Evolutionary conservation across 1,140 invertebrate genomes (phyloP), one percentile per base, ranked within the genome.

Genomic region (Pseudobourletiella spinata): DNA sequence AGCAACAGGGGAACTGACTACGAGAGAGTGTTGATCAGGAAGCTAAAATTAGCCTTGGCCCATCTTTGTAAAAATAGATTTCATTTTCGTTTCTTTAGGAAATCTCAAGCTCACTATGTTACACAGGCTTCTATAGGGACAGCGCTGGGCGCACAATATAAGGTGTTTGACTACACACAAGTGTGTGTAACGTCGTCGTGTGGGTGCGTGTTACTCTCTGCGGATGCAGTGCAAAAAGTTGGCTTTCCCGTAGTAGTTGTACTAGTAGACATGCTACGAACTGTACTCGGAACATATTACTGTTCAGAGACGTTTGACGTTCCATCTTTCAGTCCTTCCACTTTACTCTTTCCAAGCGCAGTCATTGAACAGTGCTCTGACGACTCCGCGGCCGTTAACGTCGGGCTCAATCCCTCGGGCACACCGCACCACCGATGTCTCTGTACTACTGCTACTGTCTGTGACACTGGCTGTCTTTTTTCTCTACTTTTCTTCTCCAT

Each of bases 41-140:
- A 58, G 55, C 64, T 66, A 66, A 66, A 57, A 61, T 61, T 66
- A 66, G 56, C 42, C 43, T 65, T 66, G 64, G 64, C 64, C 64
- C 64, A 63, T 66, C 64, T 66, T 59, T 59, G 56, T 66, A 66
- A 66, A 66, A 66, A 66, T 66, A 66, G 61, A 66, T 57, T 57
- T 63, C 61, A 58, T 57, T 63, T 64, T 54, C 39, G 18, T 32
- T 52, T 25, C 25, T 59, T 54, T 58, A 39, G 32, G 32, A 39
- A 39, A 39, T 11, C 32, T 39, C 32, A n/a, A n/a, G n/a, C n/a
- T n/a, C n/a, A n/a, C n/a, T n/a, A n/a, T 39, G 8, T 8, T 39
- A 39, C n/a, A n/a, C 32, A 39, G 8, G n/a, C n/a, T n/a, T n/a
- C n/a, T 39, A 39, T 39, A 11, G n/a, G 8, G 8, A 39, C 32